phyloP scores from a whole-genome alignment of 2,113 vertebrate genomes.

The Pelvicachromis taeniatus region DNA sequence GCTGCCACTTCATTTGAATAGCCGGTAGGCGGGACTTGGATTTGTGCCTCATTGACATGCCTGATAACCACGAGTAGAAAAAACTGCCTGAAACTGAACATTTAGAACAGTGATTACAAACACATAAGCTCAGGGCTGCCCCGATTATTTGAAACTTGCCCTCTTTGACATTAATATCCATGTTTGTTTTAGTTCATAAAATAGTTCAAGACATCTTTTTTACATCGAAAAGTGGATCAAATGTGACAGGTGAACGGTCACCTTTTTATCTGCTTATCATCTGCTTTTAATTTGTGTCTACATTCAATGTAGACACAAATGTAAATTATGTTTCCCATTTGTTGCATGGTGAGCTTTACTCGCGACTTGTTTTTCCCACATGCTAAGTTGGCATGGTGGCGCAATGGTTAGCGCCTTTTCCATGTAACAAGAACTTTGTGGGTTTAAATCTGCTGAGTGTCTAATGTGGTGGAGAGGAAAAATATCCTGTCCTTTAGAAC shows the following conservation, averaged over 20 bases:
- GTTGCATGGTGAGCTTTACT: background rate
- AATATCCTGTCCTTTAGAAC: background rate
- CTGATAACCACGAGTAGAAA: background rate
- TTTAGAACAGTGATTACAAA: background rate
- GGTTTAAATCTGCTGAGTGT: background rate
- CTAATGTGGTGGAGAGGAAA: background rate
- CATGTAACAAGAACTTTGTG: background rate
- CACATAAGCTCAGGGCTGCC: fast-evolving
- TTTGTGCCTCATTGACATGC: background rate
- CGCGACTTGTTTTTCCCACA: background rate
- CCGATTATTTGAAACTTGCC: background rate
- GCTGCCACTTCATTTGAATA: background rate
- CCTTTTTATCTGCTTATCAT: no score
- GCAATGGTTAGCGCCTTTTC: background rate
- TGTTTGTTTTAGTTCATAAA: no score
- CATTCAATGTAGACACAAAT: no score
- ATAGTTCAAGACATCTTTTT: no score
- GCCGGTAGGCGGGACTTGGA: background rate
- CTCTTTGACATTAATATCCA: background rate
- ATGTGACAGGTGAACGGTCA: no score
- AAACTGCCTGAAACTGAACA: background rate
- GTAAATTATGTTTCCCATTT: background rate
- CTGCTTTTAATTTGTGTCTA: background rate
- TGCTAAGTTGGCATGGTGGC: background rate
- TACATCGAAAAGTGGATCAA: no score